Conservation (phyloP, 2,797 vertebrate genomes). For the Neoniphon sammara region DNA sequence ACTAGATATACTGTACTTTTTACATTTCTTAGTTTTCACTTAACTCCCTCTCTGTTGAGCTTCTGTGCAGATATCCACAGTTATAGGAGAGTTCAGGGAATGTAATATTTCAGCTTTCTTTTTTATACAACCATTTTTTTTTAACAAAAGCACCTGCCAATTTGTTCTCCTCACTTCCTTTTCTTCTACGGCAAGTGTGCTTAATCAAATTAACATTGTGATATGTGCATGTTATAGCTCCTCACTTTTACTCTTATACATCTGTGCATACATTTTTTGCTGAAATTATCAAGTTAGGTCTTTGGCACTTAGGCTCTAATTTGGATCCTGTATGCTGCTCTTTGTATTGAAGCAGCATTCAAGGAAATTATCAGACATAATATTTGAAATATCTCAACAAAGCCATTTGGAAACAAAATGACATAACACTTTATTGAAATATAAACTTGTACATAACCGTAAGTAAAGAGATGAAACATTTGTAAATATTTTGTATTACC, state of each 20-base stretch:
- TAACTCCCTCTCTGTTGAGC: too few relatives aligned
- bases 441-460: background rate
- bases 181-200: too few relatives aligned
- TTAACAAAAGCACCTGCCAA: too few relatives aligned
- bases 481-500: background rate
- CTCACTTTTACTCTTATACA: background rate
- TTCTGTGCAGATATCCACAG: too few relatives aligned
- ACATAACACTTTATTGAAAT: conserved; percentile 48
- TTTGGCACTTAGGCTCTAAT: background rate
- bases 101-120: too few relatives aligned
- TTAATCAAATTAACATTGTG: too few relatives aligned
- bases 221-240: too few relatives aligned
- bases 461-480: background rate
- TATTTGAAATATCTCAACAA: background rate
- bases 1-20: too few relatives aligned
- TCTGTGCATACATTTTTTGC: background rate
- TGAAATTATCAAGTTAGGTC: background rate
- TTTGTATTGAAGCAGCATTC: background rate
- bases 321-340: background rate
- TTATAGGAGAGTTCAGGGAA: too few relatives aligned
- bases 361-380: background rate
- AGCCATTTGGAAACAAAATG: background rate
- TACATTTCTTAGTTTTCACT: too few relatives aligned
- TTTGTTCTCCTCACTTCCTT: too few relatives aligned
- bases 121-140: too few relatives aligned